These are phyloP conservation scores for Tyrannus savana DNA, from an alignment of 2,113 vertebrate genomes.

Conservation along the genomic window DNA sequence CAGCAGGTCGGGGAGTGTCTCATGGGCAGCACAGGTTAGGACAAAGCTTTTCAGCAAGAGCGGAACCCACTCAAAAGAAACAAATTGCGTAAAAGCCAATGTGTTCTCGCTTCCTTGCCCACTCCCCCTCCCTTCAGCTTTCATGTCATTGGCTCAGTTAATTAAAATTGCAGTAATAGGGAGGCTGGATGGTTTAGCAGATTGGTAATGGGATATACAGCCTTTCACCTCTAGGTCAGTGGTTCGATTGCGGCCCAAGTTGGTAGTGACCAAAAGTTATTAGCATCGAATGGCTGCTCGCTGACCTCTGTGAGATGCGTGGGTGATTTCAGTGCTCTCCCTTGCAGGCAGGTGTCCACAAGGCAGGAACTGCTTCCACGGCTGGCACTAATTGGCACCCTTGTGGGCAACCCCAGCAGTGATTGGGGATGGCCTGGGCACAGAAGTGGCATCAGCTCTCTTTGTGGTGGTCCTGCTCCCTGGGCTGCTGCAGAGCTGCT, in stretches of 20 bases:
- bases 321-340: constrained; percentile 9
- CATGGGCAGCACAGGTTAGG: background rate
- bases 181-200: constrained; percentile 47
- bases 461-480: background rate
- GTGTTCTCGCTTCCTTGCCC: constrained; percentile 46
- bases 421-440: background rate
- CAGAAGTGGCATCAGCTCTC: background rate
- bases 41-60: background rate
- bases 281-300: constrained; percentile 51
- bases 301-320: constrained; percentile 39
- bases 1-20: background rate
- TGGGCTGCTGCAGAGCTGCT: background rate
- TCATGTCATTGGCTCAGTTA: constrained; percentile 64
- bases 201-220: constrained; percentile 65
- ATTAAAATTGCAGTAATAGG: constrained; percentile 70
- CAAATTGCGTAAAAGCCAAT: constrained; percentile 41
- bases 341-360: constrained; percentile 26
- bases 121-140: constrained; percentile 32
- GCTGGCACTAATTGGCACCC: constrained; percentile 43
- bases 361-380: background rate
- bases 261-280: constrained; percentile 62
- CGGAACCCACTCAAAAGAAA: constrained; percentile 41
- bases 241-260: constrained; percentile 52
- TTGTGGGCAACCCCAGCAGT: background rate
- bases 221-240: constrained; percentile 66